Evolutionary conservation across 2,888 invertebrate genomes (phyloP), one percentile per base, ranked within the genome.

Genomic region (Hylaea fasciaria): DNA sequence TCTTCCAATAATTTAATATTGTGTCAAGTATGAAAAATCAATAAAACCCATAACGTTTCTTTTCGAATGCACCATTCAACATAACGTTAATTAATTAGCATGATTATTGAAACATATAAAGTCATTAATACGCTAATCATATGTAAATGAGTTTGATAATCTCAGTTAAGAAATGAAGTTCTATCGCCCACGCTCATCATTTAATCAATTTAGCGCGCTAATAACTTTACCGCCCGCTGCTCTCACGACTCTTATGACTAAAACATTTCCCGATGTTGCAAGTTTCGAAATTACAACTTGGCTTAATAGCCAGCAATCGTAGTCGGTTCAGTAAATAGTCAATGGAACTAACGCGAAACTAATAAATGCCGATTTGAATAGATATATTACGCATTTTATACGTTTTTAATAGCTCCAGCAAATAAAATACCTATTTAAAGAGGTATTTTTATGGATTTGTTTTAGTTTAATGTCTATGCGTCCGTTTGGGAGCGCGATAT

Each of bases 191-290:
- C 61, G 56, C 47, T 22, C 50, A 32, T 14, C 44, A 46, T 68
- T 65, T 80, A 81, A 82, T 83, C 82, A 86, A 87, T 86, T 87
- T 83, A 81, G 82, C 82, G 75, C 76, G 77, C 80, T 82, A 84
- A 84, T 82, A 79, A 77, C 72, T 69, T 68, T 55, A 74, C 71
- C 77, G 71, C 87, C 86, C 69, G 80, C 73, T 53, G 86, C 70
- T 84, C 71, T 80, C 82, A 86, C 81, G 80, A 77, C 69, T 74
- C 71, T 71, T 80, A 51, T 9, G 41, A 29, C 29, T 50, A 65
- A 68, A 66, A 65, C 63, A 55, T 69, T 71, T 69, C 71, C 73
- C 74, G 79, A 79, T 58, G 63, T 68, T 66, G 64, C 53, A 62
- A 65, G 52, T 46, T 22, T 16, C 49, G 16, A 22, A 54, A 44